Conservation (phyloP, 2,113 vertebrate species). For the Ramphastos sulfuratus region DNA sequence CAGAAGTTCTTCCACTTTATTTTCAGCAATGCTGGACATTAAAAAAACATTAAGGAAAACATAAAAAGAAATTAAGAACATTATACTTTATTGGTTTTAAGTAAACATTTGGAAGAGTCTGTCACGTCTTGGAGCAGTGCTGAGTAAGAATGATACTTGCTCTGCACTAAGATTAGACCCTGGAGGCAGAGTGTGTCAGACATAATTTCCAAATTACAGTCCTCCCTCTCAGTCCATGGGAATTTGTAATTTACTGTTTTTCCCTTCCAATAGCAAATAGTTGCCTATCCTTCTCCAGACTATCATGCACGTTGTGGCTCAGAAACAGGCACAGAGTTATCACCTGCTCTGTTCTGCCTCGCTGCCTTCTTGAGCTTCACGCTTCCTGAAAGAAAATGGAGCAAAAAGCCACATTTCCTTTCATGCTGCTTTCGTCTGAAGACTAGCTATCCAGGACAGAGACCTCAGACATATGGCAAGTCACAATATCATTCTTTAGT, state of each 20-base stretch:
- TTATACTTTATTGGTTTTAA: not conserved
- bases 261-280: not conserved
- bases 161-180: not conserved
- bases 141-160: not conserved
- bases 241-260: not conserved
- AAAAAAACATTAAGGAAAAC: not conserved
- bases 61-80: not conserved
- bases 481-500: not conserved
- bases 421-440: not conserved
- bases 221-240: not conserved
- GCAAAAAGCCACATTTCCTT: not conserved
- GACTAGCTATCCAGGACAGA: not conserved
- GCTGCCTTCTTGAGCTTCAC: not conserved
- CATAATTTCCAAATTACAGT: not conserved
- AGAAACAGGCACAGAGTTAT: rapidly evolving
- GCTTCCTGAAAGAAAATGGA: not conserved
- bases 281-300: not conserved
- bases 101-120: not conserved
- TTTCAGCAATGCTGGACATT: not conserved
- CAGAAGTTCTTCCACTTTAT: not conserved
- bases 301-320: rapidly evolving
- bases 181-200: not conserved
- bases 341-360: not conserved
- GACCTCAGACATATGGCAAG: not conserved
- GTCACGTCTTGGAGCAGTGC: not conserved